phyloP scores from a whole-genome alignment of 2,113 vertebrate species.

The Elephas maximus region DNA sequence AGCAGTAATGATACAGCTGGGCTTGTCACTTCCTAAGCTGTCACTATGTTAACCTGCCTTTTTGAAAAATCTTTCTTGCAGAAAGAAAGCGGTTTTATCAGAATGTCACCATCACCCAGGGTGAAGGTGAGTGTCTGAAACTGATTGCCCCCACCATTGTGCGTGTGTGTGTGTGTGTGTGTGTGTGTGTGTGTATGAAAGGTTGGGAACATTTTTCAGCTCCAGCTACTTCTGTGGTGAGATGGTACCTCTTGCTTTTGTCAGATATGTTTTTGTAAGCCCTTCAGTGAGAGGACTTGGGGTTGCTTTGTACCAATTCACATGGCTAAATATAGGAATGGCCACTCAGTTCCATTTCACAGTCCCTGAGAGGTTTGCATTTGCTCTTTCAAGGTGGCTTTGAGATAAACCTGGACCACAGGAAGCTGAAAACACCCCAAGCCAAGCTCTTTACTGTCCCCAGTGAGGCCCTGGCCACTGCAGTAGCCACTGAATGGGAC shows the following conservation, averaged over 20 bases:
- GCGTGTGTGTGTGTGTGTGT: too few species aligned
- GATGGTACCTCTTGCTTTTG: not conserved
- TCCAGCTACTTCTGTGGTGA: not conserved
- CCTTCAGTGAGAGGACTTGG: not conserved
- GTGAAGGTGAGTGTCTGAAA: conserved; percentile 92
- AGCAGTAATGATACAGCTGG: not conserved
- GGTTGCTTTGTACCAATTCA: conserved; percentile 60
- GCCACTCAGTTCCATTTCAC: conserved; percentile 74
- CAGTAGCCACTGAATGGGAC: conserved; percentile 98
- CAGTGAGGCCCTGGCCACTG: conserved; percentile 95
- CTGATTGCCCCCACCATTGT: not conserved
- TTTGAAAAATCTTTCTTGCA: conserved; percentile 83
- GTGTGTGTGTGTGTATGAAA: not conserved
- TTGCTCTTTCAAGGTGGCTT: conserved; percentile 91
- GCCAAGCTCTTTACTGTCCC: conserved; percentile 96
- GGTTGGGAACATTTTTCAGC: conserved; percentile 40
- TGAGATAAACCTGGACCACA: conserved; percentile 96
- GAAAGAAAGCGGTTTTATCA: conserved; percentile 96
- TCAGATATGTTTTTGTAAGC: not conserved
- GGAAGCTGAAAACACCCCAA: conserved; percentile 97
- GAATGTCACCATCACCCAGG: conserved; percentile 96
- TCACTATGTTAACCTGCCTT: conserved; percentile 62
- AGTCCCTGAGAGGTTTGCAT: conserved; percentile 85
- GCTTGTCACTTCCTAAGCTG: not conserved
- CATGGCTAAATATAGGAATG: conserved; percentile 55